Evolutionary conservation across 2,888 invertebrate species (phyloP), one percentile per base, ranked within the genome.

Genomic region (Noctua pronuba): DNA sequence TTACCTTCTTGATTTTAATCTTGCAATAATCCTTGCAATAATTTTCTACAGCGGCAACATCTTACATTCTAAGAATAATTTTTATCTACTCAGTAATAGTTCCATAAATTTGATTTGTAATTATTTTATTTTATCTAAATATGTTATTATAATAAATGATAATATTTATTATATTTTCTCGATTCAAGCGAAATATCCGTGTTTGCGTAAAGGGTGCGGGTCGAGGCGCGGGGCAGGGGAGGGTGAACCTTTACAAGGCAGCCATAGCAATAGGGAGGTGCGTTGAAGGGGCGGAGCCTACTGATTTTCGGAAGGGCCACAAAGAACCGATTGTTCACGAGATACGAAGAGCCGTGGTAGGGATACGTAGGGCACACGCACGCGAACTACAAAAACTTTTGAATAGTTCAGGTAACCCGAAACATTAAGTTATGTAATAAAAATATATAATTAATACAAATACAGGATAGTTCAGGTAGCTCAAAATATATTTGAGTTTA

Each of bases 261-360:
- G 66, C 46, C 52, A 41, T 62, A 67, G 41, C 41, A 71, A 44
- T 52, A 44, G 79, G 80, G 71, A 58, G 66, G 79, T 55, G 41
- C 60, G 24, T n/a, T 24, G 60, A 21, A 46, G 67, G 46, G 80
- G 84, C 80, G 80, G 80, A 31, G 84, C 67, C 35, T 55, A 46
- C 18, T 35, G 16, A n/a, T 35, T 46, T 49, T 84, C 31, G 21
- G 13, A 62, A 67, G 66, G 83, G 55, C n/a, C n/a, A 16, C 8
- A n/a, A 60, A n/a, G 21, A 44, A 38, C 21, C 44, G 1, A 44
- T 82, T 67, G 82, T 62, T 67, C 44, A 10, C 31, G 11, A 65
- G 31, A 58, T 55, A 41, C 28, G n/a, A 58, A 24, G 31, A 62
- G 4, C 7, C 21, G 21, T 46, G n/a, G 82, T 58, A 58, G 58